Conservation (phyloP, 2,888 invertebrate genomes). For the Alentia gelatinosa region DNA sequence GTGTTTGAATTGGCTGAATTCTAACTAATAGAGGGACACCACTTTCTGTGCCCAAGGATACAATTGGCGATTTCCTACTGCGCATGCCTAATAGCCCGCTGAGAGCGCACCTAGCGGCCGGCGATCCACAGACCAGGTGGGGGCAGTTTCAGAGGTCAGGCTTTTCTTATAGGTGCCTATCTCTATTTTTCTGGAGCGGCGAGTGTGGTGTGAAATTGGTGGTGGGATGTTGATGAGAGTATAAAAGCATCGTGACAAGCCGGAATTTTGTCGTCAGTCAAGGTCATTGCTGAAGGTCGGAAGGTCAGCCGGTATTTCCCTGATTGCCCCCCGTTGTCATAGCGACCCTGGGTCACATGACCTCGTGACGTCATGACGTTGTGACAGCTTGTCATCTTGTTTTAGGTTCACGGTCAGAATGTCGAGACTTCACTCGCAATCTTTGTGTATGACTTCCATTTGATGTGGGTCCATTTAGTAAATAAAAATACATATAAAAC, state of each 20-base stretch:
- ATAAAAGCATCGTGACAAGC: conserved; percentile 4
- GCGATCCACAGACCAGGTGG: not conserved
- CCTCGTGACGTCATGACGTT: not conserved
- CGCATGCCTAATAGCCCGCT: not conserved
- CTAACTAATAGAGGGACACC: not conserved
- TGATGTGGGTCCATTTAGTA: no score
- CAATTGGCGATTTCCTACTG: not conserved
- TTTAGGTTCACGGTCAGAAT: no score
- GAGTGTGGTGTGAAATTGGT: conserved; percentile 28
- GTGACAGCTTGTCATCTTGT: no score
- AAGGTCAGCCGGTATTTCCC: not conserved
- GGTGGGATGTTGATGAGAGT: not conserved
- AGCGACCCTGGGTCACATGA: not conserved
- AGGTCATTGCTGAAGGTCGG: not conserved
- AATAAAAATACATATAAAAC: no score
- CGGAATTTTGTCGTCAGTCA: conserved; percentile 5
- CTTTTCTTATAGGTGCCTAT: not conserved
- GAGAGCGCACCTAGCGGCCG: no score
- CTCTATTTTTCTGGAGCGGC: not conserved
- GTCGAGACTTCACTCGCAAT: no score
- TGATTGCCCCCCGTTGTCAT: not conserved
- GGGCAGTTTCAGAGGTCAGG: not conserved
- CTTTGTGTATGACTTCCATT: no score
- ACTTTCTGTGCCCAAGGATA: not conserved
- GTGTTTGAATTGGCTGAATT: conserved; percentile 37